phyloP scores from a whole-genome alignment of 2,797 vertebrate genomes.

The Trachops cirrhosus region DNA sequence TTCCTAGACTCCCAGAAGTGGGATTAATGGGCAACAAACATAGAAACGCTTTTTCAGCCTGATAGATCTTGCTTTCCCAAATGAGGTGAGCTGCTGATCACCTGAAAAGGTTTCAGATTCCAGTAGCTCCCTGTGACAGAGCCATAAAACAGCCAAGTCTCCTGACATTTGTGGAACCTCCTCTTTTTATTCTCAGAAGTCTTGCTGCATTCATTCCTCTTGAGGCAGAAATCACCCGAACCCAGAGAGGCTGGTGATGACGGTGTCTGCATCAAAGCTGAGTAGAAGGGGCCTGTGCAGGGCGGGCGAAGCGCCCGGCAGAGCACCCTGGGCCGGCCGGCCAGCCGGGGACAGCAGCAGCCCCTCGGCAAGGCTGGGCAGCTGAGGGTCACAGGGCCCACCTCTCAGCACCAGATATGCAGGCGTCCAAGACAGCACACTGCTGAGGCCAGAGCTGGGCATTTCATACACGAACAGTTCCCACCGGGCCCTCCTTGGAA shows the following conservation, averaged over 20 bases:
- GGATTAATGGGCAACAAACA: not conserved
- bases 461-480: not conserved
- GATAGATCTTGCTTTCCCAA: not conserved
- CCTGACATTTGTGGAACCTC: not conserved
- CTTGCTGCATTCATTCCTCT: not conserved
- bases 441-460: not conserved
- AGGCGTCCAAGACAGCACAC: no score
- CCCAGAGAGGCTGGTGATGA: not conserved
- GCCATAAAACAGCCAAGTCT: not conserved
- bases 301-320: not conserved
- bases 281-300: not conserved
- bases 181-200: not conserved
- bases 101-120: not conserved
- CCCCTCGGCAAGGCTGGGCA: rapidly evolving
- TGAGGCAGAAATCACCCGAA: not conserved
- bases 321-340: not conserved
- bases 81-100: not conserved
- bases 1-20: not conserved
- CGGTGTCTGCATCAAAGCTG: rapidly evolving
- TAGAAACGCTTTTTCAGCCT: not conserved
- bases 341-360: no score
- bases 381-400: not conserved
- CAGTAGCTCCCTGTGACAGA: not conserved
- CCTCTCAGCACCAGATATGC: not conserved
- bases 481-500: not conserved